Conservation (phyloP, 1,140 invertebrate species). For the Sogatella furcifera region DNA sequence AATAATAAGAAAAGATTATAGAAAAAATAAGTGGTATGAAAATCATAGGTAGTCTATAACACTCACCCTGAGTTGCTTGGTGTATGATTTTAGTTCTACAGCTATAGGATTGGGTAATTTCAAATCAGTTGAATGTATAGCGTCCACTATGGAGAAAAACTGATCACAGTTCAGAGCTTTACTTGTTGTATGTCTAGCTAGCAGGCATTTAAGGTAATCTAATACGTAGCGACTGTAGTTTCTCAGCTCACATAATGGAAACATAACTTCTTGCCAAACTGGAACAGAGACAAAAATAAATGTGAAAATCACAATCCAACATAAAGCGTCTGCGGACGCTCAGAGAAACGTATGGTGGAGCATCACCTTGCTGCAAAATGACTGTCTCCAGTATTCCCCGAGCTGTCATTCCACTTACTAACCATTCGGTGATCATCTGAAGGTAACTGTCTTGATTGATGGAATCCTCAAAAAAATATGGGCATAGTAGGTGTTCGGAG, state of each 20-base stretch:
- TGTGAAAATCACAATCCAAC: no score
- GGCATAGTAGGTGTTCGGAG: no score
- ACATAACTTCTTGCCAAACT: constrained; percentile 74
- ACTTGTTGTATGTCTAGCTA: constrained; percentile 32
- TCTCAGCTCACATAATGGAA: constrained; percentile 59
- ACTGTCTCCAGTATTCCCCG: no score
- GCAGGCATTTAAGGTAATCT: constrained; percentile 53
- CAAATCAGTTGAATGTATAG: constrained; percentile 31
- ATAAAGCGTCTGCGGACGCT: no score
- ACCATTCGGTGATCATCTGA: no score
- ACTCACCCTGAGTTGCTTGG: constrained; percentile 35
- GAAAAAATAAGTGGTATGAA: no score
- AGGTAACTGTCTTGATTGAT: no score
- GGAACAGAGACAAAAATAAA: constrained; percentile 16
- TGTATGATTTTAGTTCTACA: constrained; percentile 29
- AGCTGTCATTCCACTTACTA: no score
- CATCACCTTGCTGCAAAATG: no score
- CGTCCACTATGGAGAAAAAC: constrained; percentile 35
- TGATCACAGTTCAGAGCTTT: constrained; percentile 33
- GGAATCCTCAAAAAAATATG: no score
- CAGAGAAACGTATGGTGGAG: no score
- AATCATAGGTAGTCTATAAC: background rate
- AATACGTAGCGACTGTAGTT: constrained; percentile 57
- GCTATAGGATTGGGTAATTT: constrained; percentile 26
- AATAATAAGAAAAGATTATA: no score